These are phyloP conservation scores for Sebastes jordani DNA, from an alignment of 2,797 vertebrate species.

Conservation along the genomic window DNA sequence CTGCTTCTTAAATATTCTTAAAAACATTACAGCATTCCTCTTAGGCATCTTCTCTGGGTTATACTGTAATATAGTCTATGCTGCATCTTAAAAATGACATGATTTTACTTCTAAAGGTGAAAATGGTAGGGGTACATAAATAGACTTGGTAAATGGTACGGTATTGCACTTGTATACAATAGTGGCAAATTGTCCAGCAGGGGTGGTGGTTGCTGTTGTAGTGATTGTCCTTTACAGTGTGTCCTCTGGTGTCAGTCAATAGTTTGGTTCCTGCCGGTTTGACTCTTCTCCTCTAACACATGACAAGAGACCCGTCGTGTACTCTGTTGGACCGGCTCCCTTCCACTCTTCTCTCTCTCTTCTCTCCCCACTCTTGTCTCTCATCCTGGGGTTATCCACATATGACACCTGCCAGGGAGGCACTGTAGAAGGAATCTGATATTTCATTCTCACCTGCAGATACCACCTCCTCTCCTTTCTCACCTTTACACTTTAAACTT, in stretches of 20 bases:
- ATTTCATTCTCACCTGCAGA: conserved; percentile 61
- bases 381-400: conserved; percentile 59
- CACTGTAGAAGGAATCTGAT: conserved; percentile 25
- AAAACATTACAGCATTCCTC: not conserved
- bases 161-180: not conserved
- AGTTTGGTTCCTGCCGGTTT: conserved; percentile 62
- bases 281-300: conserved; percentile 55
- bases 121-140: not conserved
- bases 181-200: not conserved
- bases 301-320: conserved; percentile 57
- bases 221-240: conserved; percentile 50
- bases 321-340: conserved; percentile 42
- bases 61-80: not conserved
- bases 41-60: not conserved
- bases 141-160: not conserved
- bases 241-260: conserved; percentile 76
- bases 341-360: not conserved
- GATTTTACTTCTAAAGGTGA: not conserved
- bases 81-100: not conserved
- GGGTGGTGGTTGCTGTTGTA: not conserved
- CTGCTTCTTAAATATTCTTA: not conserved
- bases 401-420: conserved; percentile 59
- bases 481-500: conserved; percentile 53
- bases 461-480: conserved; percentile 21
- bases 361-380: conserved; percentile 5